These are phyloP conservation scores for Peromyscus californicus DNA, from an alignment of 2,113 vertebrate genomes.

Conservation along the genomic window DNA sequence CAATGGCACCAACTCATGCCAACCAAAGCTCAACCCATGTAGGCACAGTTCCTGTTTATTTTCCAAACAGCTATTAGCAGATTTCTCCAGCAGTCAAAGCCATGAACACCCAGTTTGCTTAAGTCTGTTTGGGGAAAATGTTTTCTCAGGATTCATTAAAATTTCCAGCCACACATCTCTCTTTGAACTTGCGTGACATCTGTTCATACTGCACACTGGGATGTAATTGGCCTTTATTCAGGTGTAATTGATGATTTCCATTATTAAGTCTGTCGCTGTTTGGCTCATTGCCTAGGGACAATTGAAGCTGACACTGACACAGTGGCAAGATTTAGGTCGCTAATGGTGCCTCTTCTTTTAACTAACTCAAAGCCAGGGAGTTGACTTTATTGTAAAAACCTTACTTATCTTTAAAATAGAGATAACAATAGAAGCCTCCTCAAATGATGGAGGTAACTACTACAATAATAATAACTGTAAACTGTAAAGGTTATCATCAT, in stretches of 20 bases:
- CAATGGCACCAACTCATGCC: slow-evolving; percentile 11
- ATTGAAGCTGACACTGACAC: slow-evolving; percentile 52
- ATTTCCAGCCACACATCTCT: slow-evolving; percentile 44
- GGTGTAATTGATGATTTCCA: slow-evolving; percentile 51
- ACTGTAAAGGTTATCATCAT: background rate
- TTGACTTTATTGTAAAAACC: slow-evolving; percentile 23
- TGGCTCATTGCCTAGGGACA: slow-evolving; percentile 59
- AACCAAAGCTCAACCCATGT: slow-evolving; percentile 30
- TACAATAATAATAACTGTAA: slow-evolving; percentile 23
- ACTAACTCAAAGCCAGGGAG: slow-evolving; percentile 17
- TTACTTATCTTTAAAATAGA: slow-evolving; percentile 53
- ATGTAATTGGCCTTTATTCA: slow-evolving; percentile 62
- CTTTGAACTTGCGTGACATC: slow-evolving; percentile 38
- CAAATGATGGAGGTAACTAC: background rate
- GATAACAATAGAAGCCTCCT: background rate
- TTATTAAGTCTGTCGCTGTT: slow-evolving; percentile 61
- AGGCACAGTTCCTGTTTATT: slow-evolving; percentile 30
- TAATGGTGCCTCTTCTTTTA: slow-evolving; percentile 57
- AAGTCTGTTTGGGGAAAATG: slow-evolving; percentile 5
- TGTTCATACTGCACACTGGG: slow-evolving; percentile 29
- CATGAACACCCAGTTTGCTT: background rate
- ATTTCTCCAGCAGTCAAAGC: slow-evolving; percentile 56
- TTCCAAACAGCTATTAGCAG: slow-evolving; percentile 42
- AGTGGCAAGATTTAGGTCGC: slow-evolving; percentile 47
- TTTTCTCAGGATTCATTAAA: slow-evolving; percentile 66